These are phyloP conservation scores for Megastigmus dorsalis DNA, from an alignment of 2,888 invertebrate genomes.

Conservation along the genomic window DNA sequence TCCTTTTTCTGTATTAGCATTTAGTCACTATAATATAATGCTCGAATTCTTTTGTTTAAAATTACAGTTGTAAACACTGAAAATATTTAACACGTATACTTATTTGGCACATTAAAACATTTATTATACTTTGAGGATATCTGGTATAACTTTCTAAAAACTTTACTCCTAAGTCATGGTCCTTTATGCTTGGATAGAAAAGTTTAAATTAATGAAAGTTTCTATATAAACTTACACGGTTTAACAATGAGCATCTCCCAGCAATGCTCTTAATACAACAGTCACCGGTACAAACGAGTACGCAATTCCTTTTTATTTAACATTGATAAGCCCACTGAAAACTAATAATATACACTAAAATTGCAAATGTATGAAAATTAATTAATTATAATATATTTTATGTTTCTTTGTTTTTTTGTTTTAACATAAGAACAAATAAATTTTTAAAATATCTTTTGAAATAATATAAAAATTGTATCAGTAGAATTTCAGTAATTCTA, in stretches of 20 bases:
- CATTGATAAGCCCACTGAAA: neutral
- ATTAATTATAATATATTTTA: neutral
- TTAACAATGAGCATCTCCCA: conserved; percentile 44
- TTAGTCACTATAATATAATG: conserved; percentile 35
- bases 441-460: no score
- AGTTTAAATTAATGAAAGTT: conserved; percentile 30
- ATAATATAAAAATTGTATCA: no score
- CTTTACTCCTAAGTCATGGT: conserved; percentile 43
- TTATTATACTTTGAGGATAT: conserved; percentile 52
- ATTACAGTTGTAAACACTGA: conserved; percentile 66
- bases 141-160: conserved; percentile 52
- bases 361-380: neutral
- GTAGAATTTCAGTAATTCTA: no score
- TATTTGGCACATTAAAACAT: conserved; percentile 73
- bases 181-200: conserved; percentile 44
- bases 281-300: conserved; percentile 14
- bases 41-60: conserved; percentile 2
- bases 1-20: conserved; percentile 35
- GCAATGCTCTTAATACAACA: conserved; percentile 37
- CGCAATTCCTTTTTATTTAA: neutral
- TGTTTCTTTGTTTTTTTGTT: neutral
- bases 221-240: conserved; percentile 26
- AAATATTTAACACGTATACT: conserved; percentile 71
- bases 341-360: neutral
- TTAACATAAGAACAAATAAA: no score